Base-by-base conservation (phyloP, 2,113 vertebrate species). In the Archilochus colubris region DNA sequence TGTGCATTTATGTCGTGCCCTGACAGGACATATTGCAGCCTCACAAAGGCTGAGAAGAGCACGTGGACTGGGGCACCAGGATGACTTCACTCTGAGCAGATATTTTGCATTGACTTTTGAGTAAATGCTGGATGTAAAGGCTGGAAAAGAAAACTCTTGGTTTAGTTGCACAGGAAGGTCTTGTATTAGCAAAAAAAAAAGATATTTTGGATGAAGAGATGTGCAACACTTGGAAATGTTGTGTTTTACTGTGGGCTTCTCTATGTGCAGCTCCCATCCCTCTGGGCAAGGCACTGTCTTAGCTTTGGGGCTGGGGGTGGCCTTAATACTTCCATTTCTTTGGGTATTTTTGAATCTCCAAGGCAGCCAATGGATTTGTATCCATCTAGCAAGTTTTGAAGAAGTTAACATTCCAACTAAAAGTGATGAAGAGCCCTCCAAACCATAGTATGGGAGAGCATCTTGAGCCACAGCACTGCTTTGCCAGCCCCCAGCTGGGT, bases 201-300 rank as follows among this genome's bases (percentile, higher is more conserved):
- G 43, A 50, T 23, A 44, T 14, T 30, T 73, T 44, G 69, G n/a
- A 8, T 54, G 21, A 21, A 21, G 66, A 31, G 66, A 2, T 5
- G 10, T 40, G 50, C 6, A 8, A 5, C 1, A 2, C 6, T n/a
- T 38, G 51, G 57, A 28, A 16, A 1, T 6, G 22, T 25, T 50
- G 19, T 21, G 17, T 17, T 48, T 64, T 36, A 48, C 25, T 48
- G 2, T 20, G 75, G 38, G 20, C 20, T 59, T 3, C 15, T 9
- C 33, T 21, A 3, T 48, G 50, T 51, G 51, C 51, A 53, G 23
- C 51, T 53, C 51, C 14, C 24, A 25, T 53, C 51, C 15, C 31
- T 21, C 12, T 31, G 7, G 3, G 61, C 13, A 0, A 3, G 15
- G 57, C 76, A 43, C 40, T 2, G 1, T 21, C 3, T 0, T 1